phyloP scores from a whole-genome alignment of 2,888 invertebrate genomes.

The Leptopilina syphax region DNA sequence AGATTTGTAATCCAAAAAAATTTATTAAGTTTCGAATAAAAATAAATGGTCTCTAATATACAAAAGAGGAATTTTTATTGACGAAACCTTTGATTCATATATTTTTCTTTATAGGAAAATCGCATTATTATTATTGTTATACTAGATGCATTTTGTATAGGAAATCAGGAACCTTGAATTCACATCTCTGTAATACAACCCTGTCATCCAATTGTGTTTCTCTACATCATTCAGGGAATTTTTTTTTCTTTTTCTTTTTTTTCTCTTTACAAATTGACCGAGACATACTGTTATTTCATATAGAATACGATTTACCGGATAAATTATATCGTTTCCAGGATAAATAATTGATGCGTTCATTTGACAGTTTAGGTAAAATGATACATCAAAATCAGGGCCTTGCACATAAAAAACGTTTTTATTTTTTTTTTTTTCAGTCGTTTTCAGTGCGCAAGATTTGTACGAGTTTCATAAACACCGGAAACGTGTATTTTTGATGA shows the following conservation, averaged over 20 bases:
- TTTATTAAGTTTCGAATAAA: not conserved
- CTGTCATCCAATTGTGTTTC: constrained; percentile 5
- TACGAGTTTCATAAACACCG: too few relatives aligned
- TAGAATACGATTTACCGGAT: not conserved
- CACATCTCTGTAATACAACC: constrained; percentile 8
- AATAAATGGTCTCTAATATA: not conserved
- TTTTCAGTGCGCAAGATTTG: too few relatives aligned
- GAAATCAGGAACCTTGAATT: constrained; percentile 8
- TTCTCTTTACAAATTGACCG: not conserved
- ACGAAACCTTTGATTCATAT: constrained; percentile 8
- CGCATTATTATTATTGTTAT: constrained; percentile 4
- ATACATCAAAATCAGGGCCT: constrained; percentile 3
- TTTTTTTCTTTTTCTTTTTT: not conserved
- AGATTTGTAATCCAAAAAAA: not conserved
- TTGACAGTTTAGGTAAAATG: constrained; percentile 2
- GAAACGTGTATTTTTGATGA: too few relatives aligned
- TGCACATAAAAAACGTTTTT: not conserved
- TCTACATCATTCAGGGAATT: not conserved
- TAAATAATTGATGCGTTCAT: not conserved
- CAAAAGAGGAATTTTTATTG: constrained; percentile 14
- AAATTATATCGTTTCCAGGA: constrained; percentile 6
- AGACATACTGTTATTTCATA: not conserved
- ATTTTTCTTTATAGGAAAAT: not conserved
- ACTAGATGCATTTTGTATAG: too few relatives aligned
- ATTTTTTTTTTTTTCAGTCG: not conserved